These are phyloP conservation scores for Coreius guichenoti DNA, from an alignment of 2,797 vertebrate genomes.

Conservation along the genomic window DNA sequence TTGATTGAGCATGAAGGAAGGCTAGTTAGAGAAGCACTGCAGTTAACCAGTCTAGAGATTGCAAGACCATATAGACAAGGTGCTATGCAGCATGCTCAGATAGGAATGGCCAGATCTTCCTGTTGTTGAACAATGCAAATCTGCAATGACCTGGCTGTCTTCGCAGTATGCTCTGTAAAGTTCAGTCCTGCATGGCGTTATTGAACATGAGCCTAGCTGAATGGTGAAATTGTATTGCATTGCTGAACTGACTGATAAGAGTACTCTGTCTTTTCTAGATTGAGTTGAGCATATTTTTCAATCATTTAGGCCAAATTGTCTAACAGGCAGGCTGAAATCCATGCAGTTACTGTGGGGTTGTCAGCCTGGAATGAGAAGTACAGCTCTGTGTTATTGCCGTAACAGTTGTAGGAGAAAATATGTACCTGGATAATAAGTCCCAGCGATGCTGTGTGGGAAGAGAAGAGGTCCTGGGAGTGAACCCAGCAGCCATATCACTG, in stretches of 20 bases:
- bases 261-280: conserved; percentile 8
- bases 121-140: background rate
- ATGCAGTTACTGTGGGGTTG: background rate
- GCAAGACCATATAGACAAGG: background rate
- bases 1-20: conserved; percentile 1
- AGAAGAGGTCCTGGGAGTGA: background rate
- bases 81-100: background rate
- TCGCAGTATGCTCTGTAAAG: background rate
- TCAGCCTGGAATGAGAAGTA: background rate
- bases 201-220: background rate
- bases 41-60: background rate
- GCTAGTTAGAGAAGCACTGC: background rate
- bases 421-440: background rate
- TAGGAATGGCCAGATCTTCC: background rate
- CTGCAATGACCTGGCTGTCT: background rate
- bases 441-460: background rate
- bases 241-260: background rate
- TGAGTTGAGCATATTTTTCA: background rate
- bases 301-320: background rate
- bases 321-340: background rate
- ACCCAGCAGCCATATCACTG: background rate
- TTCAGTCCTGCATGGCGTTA: background rate
- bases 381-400: background rate
- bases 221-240: background rate
- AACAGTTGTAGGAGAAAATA: background rate